Conservation (phyloP, 2,888 invertebrate species). For the Mantis religiosa region DNA sequence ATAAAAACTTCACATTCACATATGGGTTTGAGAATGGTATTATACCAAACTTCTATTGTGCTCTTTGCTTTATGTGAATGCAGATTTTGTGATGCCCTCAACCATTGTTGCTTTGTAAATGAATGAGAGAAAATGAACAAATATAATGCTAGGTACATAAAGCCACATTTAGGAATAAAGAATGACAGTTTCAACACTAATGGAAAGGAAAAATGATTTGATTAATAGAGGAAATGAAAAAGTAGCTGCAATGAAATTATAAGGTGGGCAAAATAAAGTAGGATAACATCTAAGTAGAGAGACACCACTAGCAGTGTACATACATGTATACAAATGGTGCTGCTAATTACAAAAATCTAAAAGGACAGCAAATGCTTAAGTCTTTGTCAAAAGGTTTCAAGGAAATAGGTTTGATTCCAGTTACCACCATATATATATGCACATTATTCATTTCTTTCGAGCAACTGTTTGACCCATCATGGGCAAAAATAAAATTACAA, state of each 20-base stretch:
- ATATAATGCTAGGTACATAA: background rate
- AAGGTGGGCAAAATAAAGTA: background rate
- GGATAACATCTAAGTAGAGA: background rate
- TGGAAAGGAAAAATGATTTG: background rate
- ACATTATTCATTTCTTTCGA: background rate
- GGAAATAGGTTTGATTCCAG: background rate
- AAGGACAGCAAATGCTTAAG: background rate
- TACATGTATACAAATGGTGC: background rate
- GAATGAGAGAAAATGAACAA: background rate
- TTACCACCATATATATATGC: background rate
- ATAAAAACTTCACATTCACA: background rate
- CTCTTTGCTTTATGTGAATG: background rate
- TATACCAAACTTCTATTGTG: background rate
- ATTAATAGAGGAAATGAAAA: background rate
- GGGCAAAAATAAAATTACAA: background rate
- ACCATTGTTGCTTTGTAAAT: background rate
- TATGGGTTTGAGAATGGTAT: background rate
- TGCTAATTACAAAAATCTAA: background rate
- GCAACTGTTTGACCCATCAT: background rate
- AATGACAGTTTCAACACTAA: background rate
- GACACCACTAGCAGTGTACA: background rate
- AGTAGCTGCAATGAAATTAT: background rate
- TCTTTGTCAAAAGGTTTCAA: background rate
- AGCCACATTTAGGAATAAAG: background rate
- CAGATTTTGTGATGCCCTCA: background rate